Percentiles rank a stretch among this genome's conserved stretches.
Evolutionary conservation across 2,888 invertebrate genomes (phyloP).

Genomic region (Laspeyria flexula): DNA sequence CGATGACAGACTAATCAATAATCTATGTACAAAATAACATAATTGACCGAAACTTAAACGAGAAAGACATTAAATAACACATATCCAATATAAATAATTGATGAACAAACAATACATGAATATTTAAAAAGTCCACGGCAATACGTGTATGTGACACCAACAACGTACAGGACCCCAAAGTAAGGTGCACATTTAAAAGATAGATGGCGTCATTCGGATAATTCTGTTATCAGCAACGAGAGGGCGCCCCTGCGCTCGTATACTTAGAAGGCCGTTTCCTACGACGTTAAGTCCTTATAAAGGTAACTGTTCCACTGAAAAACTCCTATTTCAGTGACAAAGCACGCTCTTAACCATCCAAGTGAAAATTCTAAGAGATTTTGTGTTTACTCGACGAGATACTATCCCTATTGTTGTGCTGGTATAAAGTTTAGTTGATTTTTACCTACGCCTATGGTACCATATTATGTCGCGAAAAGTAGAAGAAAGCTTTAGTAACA

Average conservation of each 20-base stretch:
- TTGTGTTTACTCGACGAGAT: conserved; percentile 61
- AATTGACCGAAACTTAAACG: conserved; percentile 21
- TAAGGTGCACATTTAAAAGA: conserved; percentile 88
- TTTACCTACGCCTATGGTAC: conserved; percentile 57
- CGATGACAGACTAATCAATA: conserved; percentile 21
- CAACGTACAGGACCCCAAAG: conserved; percentile 64
- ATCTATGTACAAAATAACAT: conserved; percentile 4
- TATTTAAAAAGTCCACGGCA: conserved; percentile 37
- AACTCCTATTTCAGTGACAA: conserved; percentile 79
- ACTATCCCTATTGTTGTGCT: conserved; percentile 54
- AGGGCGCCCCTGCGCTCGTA: conserved; percentile 80
- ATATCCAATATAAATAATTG: conserved; percentile 32
- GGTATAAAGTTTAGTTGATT: conserved; percentile 53
- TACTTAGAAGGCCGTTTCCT: conserved; percentile 81
- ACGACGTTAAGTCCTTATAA: conserved; percentile 81
- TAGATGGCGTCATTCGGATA: conserved; percentile 88
- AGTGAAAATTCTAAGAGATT: conserved; percentile 73
- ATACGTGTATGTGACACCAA: conserved; percentile 47
- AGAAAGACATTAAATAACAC: conserved; percentile 18
- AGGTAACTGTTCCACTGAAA: conserved; percentile 81
- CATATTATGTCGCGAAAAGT: conserved; percentile 53
- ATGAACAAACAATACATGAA: conserved; percentile 40
- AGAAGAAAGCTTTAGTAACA: conserved; percentile 56
- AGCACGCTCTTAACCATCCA: conserved; percentile 72
- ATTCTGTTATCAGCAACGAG: conserved; percentile 88